A percentile compares a stretch with the other conserved stretches of the same genome.
Conservation (phyloP, 2,113 vertebrate species). For the Herpailurus yagouaroundi region DNA sequence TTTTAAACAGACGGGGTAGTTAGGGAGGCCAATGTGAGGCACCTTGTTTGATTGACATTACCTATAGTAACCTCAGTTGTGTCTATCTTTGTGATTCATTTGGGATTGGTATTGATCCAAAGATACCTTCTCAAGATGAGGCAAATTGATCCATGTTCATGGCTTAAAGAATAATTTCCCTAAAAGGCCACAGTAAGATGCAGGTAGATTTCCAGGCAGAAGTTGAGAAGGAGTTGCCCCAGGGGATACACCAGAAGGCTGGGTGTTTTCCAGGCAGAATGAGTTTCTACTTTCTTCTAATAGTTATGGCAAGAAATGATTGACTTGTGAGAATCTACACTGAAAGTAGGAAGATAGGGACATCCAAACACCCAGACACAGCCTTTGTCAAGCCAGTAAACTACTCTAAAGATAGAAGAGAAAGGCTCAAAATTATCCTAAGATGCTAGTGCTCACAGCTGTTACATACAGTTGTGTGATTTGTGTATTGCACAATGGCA, state of each 20-base stretch:
- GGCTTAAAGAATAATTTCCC: background rate
- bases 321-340: background rate
- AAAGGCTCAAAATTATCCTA: background rate
- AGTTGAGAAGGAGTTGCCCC: background rate
- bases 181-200: background rate
- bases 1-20: background rate
- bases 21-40: background rate
- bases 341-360: background rate
- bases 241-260: background rate
- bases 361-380: background rate
- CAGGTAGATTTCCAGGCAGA: background rate
- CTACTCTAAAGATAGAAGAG: background rate
- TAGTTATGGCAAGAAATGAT: background rate
- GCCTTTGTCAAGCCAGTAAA: background rate
- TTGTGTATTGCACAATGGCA: too few relatives aligned
- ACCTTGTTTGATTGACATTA: background rate
- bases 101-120: background rate
- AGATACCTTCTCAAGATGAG: background rate
- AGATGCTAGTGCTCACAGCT: background rate
- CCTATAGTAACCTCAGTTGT: background rate
- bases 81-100: background rate
- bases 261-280: background rate
- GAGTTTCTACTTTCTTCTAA: background rate
- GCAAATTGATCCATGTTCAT: background rate
- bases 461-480: accelerated